These are phyloP conservation scores for Odontesthes bonariensis DNA, from an alignment of 2,113 vertebrate species.

Conservation along the genomic window DNA sequence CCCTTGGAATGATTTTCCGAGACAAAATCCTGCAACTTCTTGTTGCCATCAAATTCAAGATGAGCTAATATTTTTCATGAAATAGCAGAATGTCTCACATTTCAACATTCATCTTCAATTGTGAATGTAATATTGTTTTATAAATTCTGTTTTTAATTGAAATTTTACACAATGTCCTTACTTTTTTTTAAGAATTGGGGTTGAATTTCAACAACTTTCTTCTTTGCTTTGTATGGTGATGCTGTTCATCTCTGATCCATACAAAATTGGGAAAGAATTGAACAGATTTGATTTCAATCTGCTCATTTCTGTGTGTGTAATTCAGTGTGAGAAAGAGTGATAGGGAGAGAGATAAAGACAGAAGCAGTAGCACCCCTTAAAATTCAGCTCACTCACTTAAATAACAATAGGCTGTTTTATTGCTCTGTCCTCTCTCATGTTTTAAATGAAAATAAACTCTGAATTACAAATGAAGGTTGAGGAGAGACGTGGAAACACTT, in stretches of 20 bases:
- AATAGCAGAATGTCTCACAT: no score
- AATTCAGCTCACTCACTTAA: constrained; percentile 13
- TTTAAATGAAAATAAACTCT: constrained; percentile 24
- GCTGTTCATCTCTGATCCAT: neutral
- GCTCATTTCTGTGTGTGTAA: no score
- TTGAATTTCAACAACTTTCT: neutral
- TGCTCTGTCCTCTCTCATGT: constrained; percentile 7
- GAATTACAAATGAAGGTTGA: constrained; percentile 30
- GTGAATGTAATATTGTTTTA: no score
- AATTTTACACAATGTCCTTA: no score
- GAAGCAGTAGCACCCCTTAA: neutral
- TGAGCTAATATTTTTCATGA: no score
- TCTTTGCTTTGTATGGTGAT: neutral
- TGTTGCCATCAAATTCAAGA: no score
- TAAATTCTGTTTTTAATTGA: no score
- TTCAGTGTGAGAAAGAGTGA: neutral
- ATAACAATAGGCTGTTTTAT: constrained; percentile 22
- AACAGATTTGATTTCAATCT: neutral
- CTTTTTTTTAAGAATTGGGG: no score
- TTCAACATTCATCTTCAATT: no score
- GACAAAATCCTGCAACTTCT: no score
- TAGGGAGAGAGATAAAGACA: neutral
- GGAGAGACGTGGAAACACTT: neutral
- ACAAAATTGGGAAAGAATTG: neutral
- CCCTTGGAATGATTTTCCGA: no score